phyloP scores from a whole-genome alignment of 2,113 vertebrate species.

The Eclectus roratus region DNA sequence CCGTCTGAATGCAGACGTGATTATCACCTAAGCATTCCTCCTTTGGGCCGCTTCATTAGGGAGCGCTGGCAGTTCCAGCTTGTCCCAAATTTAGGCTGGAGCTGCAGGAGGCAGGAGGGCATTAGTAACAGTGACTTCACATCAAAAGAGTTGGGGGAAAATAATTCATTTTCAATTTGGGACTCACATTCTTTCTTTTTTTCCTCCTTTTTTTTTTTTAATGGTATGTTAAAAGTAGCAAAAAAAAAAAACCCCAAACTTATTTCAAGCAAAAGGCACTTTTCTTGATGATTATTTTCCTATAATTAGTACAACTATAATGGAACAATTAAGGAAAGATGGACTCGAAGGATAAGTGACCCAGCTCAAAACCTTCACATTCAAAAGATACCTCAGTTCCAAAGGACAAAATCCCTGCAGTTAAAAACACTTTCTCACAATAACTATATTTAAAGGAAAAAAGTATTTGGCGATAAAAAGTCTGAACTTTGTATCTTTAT shows the following conservation, averaged over 20 bases:
- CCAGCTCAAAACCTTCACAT: background rate
- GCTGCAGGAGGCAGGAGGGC: background rate
- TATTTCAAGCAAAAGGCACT: background rate
- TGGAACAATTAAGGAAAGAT: background rate
- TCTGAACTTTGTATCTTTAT: background rate
- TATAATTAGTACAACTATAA: accelerated
- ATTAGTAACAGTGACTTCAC: background rate
- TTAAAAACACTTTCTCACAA: background rate
- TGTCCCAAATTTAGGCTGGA: background rate
- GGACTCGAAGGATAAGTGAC: background rate
- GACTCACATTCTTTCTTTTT: background rate
- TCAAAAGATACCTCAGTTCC: background rate
- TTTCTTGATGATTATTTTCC: background rate
- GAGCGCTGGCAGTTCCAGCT: background rate
- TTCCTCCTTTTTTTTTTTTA: background rate
- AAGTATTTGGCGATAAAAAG: background rate
- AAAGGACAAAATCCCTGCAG: background rate
- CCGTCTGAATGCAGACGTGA: background rate
- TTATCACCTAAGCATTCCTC: background rate
- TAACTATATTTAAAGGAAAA: background rate
- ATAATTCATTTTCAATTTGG: background rate
- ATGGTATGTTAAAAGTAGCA: background rate
- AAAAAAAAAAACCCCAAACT: background rate
- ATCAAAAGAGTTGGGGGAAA: background rate
- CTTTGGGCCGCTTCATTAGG: background rate